phyloP scores from a whole-genome alignment of 1,140 invertebrate genomes.

The Hestina assimilis region DNA sequence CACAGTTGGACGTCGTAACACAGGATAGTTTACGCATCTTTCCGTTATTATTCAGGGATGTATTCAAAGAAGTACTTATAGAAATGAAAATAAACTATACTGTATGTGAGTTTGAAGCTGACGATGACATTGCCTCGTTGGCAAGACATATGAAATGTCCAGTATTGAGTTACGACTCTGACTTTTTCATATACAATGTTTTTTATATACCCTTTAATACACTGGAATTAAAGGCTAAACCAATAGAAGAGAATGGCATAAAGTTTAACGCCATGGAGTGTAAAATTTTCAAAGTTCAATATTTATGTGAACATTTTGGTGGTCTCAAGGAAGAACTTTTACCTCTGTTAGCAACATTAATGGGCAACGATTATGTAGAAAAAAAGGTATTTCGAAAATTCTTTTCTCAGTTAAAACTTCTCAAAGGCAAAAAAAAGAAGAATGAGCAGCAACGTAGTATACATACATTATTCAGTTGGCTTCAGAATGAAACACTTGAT shows the following conservation, averaged over 20 bases:
- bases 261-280: slow-evolving; percentile 74
- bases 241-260: slow-evolving; percentile 41
- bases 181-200: slow-evolving; percentile 93
- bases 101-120: slow-evolving; percentile 91
- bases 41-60: slow-evolving; percentile 84
- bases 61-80: slow-evolving; percentile 84
- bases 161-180: slow-evolving; percentile 93
- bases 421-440: slow-evolving; percentile 78
- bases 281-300: slow-evolving; percentile 85
- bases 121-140: slow-evolving; percentile 88
- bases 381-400: slow-evolving; percentile 84
- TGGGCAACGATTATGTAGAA: slow-evolving; percentile 94
- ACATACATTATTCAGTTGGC: slow-evolving; percentile 84
- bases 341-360: slow-evolving; percentile 87
- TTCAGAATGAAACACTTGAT: slow-evolving; percentile 83
- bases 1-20: slow-evolving; percentile 65
- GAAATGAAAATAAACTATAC: slow-evolving; percentile 83
- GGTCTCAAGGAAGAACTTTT: slow-evolving; percentile 83
- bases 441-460: slow-evolving; percentile 83
- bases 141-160: slow-evolving; percentile 88
- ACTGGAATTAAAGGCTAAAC: slow-evolving; percentile 76
- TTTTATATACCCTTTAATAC: slow-evolving; percentile 88
- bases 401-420: slow-evolving; percentile 82
- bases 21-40: slow-evolving; percentile 79
- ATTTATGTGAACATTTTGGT: slow-evolving; percentile 83